phyloP scores from a whole-genome alignment of 2,888 invertebrate species.

The Dryococelus australis region DNA sequence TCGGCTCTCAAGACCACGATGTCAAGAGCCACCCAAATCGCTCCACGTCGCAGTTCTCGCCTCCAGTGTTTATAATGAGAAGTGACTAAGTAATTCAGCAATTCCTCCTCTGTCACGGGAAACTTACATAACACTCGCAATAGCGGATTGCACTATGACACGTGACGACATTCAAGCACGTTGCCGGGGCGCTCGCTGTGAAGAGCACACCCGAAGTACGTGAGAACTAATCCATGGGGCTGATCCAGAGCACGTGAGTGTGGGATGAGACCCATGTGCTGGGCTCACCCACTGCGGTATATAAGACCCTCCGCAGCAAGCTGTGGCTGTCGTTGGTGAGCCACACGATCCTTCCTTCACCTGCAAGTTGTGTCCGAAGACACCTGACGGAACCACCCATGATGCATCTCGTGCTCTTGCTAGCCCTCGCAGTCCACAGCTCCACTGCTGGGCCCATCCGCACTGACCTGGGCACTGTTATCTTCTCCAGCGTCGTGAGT shows the following conservation, averaged over 20 bases:
- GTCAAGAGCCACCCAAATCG: no score
- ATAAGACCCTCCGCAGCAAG: neutral
- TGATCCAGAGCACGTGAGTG: neutral
- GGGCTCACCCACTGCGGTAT: neutral
- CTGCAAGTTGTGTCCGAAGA: neutral
- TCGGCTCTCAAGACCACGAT: no score
- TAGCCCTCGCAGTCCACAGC: neutral
- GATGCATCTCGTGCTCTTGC: neutral
- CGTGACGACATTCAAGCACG: neutral
- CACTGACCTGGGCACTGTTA: neutral
- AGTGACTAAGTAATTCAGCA: no score
- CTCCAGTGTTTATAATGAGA: no score
- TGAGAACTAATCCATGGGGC: neutral
- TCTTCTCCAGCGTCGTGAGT: neutral
- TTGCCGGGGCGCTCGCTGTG: neutral
- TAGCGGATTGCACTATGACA: neutral
- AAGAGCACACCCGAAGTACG: neutral
- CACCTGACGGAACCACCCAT: neutral
- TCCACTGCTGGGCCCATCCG: neutral
- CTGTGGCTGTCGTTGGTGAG: neutral
- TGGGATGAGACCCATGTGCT: neutral
- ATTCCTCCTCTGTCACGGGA: no score
- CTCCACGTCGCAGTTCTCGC: no score
- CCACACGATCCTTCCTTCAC: slow-evolving; percentile 3
- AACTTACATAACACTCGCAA: no score